Evolutionary conservation across 2,888 invertebrate species (phyloP), one percentile per base, ranked within the genome.

Genomic region (Drosophila austrosaltans): DNA sequence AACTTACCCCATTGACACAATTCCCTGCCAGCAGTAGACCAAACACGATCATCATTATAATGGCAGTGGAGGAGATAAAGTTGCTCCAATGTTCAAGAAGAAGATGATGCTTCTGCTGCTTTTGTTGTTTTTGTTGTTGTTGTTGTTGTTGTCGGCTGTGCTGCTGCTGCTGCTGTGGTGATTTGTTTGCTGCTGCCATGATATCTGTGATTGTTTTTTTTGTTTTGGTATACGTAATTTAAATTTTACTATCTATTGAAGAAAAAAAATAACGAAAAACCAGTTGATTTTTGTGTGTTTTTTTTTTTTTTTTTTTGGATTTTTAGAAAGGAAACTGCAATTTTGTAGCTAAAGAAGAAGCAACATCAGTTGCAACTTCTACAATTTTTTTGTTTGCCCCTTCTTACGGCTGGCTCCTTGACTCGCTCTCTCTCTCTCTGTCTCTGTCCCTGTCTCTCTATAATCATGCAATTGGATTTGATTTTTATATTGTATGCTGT

Each of bases 1-100:
- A 75, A 92, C 92, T 92, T 91, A 92, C 92, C 90, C 92, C 92
- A 91, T 90, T 92, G 89, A 92, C 92, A 91, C 91, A 91, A 87
- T 92, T 91, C 78, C 90, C 90, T 86, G 90, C 80, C 75, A 90
- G 78, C 84, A 92, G 88, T 85, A 91, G 83, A 87, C 90, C 89
- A 78, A 91, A 78, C 83, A 84, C 81, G 82, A 88, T 76, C 73
- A 78, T 72, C 44, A 83, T 77, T 72, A 73, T 72, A 81, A 78
- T 80, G 68, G 81, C 83, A 68, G 78, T 77, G 60, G 72, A 75
- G 66, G 71, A 58, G 63, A 76, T 39, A 70, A 73, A 77, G 66
- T 72, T 65, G 70, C 54, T 58, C 66, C 40, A 54, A 58, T 67
- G 48, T 22, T 48, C 22, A 48, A 48, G 76, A 54, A 56, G 66